A percentile compares a stretch with the other conserved stretches of the same genome.
Evolutionary conservation across 2,113 vertebrate species (phyloP).

Genomic region (Scomber colias): DNA sequence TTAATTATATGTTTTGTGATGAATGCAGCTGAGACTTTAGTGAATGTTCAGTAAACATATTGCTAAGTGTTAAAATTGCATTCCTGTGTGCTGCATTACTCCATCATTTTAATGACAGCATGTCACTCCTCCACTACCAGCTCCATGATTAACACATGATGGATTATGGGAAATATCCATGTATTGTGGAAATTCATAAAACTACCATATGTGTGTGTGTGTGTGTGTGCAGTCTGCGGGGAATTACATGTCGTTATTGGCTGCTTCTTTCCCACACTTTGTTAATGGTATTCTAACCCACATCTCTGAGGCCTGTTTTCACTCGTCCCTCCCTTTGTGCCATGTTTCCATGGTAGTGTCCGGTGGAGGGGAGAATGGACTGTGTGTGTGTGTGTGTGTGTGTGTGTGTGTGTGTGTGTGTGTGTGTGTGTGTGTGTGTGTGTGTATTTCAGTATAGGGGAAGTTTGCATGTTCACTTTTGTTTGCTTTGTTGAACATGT

Average conservation of each 20-base stretch:
- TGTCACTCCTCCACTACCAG: neutral
- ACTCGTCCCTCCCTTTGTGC: constrained; percentile 49
- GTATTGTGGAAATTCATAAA: neutral
- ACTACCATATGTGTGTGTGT: neutral
- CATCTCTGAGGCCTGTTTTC: constrained; percentile 46
- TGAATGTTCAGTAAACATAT: too few relatives aligned
- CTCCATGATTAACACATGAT: too few relatives aligned
- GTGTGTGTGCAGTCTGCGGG: constrained; percentile 40
- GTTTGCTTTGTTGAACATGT: neutral
- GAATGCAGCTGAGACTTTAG: too few relatives aligned
- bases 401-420: constrained; percentile 6
- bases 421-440: constrained; percentile 17
- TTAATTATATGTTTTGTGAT: too few relatives aligned
- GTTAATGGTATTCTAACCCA: constrained; percentile 60
- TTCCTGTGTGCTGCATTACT: neutral
- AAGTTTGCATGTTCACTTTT: neutral
- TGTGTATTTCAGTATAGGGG: neutral
- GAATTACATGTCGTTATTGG: constrained; percentile 42
- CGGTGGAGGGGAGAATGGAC: constrained; percentile 22
- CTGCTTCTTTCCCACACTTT: constrained; percentile 61
- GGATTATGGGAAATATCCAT: neutral
- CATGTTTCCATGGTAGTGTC: constrained; percentile 58
- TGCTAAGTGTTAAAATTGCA: neutral
- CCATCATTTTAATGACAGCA: too few relatives aligned
- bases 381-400: constrained; percentile 24